Percentiles rank a stretch among this genome's conserved stretches.
phyloP scores from a whole-genome alignment of 1,140 invertebrate species.

The Drosophila ogumai region DNA sequence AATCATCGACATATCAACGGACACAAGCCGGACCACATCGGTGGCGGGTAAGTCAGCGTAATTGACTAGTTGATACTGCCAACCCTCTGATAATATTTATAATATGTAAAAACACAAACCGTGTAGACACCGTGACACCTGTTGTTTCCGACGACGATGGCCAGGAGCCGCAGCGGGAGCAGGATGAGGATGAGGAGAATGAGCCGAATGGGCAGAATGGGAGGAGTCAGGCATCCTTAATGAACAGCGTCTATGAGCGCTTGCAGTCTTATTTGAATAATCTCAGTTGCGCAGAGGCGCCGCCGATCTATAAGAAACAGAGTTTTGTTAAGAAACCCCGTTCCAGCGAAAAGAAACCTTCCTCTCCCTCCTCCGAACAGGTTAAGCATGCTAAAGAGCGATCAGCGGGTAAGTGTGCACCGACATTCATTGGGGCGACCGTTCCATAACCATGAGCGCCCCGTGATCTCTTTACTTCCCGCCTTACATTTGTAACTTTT shows the following conservation, averaged over 20 bases:
- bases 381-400: constrained; percentile 42
- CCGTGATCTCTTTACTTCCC: not conserved
- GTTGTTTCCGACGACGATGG: constrained; percentile 75
- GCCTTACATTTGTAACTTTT: constrained; percentile 55
- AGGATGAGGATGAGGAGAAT: constrained; percentile 15
- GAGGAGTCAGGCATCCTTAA: constrained; percentile 4
- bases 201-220: constrained; percentile 7
- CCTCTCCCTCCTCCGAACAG: constrained; percentile 33
- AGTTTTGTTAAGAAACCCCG: constrained; percentile 42
- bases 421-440: constrained; percentile 18
- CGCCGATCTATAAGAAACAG: constrained; percentile 61
- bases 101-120: constrained; percentile 74
- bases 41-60: constrained; percentile 70
- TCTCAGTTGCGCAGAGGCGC: constrained; percentile 62
- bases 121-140: constrained; percentile 80
- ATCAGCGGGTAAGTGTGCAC: constrained; percentile 68
- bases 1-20: constrained; percentile 70
- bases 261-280: constrained; percentile 66
- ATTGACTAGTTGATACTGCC: constrained; percentile 75
- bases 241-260: constrained; percentile 34
- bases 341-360: constrained; percentile 56
- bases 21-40: constrained; percentile 55
- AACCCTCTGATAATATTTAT: constrained; percentile 81
- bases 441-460: constrained; percentile 14
- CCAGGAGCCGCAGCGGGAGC: constrained; percentile 20